These are phyloP conservation scores for Pagrus major DNA, from an alignment of 2,113 vertebrate species.

Conservation along the genomic window DNA sequence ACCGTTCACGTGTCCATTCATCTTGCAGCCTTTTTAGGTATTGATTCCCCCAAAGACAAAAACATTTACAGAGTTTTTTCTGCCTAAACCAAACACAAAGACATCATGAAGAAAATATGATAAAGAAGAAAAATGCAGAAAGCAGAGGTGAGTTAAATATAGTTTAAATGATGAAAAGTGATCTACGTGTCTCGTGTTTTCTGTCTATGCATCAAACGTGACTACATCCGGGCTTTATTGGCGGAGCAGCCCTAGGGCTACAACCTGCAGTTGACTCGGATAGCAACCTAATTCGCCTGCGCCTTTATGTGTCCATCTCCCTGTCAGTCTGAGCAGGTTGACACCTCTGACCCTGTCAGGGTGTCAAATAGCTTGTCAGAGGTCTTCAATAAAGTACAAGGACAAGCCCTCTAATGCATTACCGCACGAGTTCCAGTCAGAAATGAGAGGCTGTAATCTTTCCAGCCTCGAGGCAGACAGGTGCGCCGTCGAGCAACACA, in stretches of 20 bases:
- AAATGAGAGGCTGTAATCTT: constrained; percentile 83
- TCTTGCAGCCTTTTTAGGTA: neutral
- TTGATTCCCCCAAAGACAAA: too few species aligned
- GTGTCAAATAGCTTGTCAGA: constrained; percentile 89
- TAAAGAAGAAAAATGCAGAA: neutral
- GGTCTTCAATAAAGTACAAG: constrained; percentile 88
- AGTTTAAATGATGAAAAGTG: neutral
- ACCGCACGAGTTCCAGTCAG: constrained; percentile 85
- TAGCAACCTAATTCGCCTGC: constrained; percentile 67
- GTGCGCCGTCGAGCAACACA: constrained; percentile 81
- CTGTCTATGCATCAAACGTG: constrained; percentile 21
- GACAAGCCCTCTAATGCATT: constrained; percentile 87
- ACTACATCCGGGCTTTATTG: constrained; percentile 36
- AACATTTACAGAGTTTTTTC: neutral
- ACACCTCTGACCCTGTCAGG: constrained; percentile 82
- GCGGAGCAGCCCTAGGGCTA: constrained; percentile 29
- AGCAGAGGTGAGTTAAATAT: neutral
- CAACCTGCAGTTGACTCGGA: constrained; percentile 69
- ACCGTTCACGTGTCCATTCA: too few species aligned
- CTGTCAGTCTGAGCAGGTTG: constrained; percentile 74
- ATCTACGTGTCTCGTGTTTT: constrained; percentile 21
- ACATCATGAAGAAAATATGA: neutral
- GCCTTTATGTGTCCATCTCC: constrained; percentile 73
- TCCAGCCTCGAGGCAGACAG: constrained; percentile 91
- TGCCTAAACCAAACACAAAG: neutral